Base-by-base conservation (phyloP, 2,888 invertebrate genomes). In the Microplitis deprimator region DNA sequence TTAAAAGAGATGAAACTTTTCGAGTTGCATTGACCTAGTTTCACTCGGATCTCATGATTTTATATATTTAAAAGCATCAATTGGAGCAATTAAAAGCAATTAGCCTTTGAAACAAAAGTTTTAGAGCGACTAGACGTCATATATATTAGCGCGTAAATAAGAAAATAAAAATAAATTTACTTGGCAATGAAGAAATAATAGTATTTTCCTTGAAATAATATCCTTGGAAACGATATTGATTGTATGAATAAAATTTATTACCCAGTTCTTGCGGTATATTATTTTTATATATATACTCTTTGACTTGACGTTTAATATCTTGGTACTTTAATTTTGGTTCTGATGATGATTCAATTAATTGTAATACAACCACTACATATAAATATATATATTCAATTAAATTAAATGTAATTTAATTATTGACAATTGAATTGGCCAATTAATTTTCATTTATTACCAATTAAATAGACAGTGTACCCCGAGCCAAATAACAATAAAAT, bases 281-380 rank as follows among this genome's bases (percentile, higher is more conserved):
- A 83, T 92, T 92, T 78, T 92, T 91, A 8, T 88, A 87, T 91
- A 93, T 93, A 83, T 93, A 93, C 79, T 92, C 92, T 85, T 91
- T 90, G 8, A 91, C 84, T 85, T 92, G 92, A 68, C 91, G 90
- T 83, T 92, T 91, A 82, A 93, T 91, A 80, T 91, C 91, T 68
- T 90, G 88, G 83, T 91, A 91, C 81, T 91, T 92, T 38, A 90
- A 84, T 78, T 90, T 87, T 0, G 91, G 89, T 1, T 90, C 90
- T 3, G 87, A 88, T 69, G 85, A 86, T 0, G 90, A 90, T 76
- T 89, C 89, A 40, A 89, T 84, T 60, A 91, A 82, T 84, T 91
- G 90, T 81, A 91, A 83, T 6, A 91, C 80, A 68, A 89, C 88
- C 10, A 90, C 90, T 85, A 86, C 13, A 50, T 4, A 41, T 40